A percentile compares a stretch with the other conserved stretches of the same genome.
Conservation (phyloP, 1,140 invertebrate genomes). For the Adelges cooleyi region DNA sequence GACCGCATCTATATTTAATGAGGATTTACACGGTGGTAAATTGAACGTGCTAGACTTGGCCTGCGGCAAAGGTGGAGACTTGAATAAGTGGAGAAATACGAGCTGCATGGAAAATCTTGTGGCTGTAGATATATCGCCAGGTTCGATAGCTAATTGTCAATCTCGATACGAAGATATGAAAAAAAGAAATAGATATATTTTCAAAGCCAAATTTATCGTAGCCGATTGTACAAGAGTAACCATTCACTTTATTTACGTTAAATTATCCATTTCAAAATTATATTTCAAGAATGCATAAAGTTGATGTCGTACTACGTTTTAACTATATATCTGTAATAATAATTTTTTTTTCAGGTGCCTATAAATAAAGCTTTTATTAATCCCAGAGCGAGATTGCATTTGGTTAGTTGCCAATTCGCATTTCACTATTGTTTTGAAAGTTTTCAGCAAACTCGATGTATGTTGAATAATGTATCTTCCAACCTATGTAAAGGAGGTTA, state of each 20-base stretch:
- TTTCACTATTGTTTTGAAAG: constrained; percentile 95
- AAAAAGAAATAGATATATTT: constrained; percentile 42
- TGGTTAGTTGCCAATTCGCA: constrained; percentile 95
- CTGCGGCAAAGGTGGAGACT: constrained; percentile 93
- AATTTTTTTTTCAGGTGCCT: constrained; percentile 36
- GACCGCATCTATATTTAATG: constrained; percentile 51
- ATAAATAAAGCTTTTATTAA: constrained; percentile 38
- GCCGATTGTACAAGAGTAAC: constrained; percentile 78
- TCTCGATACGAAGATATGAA: constrained; percentile 52
- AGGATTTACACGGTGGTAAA: constrained; percentile 47
- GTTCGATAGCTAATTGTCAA: constrained; percentile 79
- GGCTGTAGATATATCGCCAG: constrained; percentile 86
- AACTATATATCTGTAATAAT: not conserved
- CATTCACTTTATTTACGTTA: not conserved
- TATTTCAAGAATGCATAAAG: not conserved
- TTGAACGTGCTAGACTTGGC: constrained; percentile 60
- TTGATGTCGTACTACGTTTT: not conserved
- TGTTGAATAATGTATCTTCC: constrained; percentile 86
- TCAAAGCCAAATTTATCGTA: constrained; percentile 80
- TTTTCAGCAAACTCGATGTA: constrained; percentile 75
- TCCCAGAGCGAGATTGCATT: constrained; percentile 54
- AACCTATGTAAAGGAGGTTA: constrained; percentile 77
- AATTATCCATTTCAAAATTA: not conserved
- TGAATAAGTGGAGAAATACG: constrained; percentile 83
- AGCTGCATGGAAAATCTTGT: constrained; percentile 72